A percentile compares a stretch with the other conserved stretches of the same genome.
Conservation (phyloP, 2,797 vertebrate genomes). For the Echiichthys vipera region DNA sequence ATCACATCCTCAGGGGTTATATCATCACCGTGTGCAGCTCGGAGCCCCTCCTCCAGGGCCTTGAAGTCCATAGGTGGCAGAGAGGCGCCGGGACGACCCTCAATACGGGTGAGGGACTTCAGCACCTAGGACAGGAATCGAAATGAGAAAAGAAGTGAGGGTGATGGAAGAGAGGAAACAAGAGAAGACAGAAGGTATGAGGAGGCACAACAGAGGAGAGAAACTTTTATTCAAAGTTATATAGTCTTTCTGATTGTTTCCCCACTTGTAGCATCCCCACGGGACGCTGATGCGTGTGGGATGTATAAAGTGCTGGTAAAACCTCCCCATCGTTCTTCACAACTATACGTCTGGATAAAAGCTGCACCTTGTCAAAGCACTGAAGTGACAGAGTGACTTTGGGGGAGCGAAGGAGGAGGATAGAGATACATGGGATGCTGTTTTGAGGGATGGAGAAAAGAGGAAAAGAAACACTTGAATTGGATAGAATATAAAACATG, state of each 20-base stretch:
- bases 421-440: background rate
- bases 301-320: constrained; percentile 37
- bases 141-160: background rate
- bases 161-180: background rate
- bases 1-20: constrained; percentile 92
- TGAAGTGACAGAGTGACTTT: constrained; percentile 15
- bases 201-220: background rate
- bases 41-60: constrained; percentile 85
- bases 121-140: constrained; percentile 83
- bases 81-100: constrained; percentile 92
- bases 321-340: constrained; percentile 39
- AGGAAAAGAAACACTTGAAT: constrained; percentile 15
- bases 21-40: constrained; percentile 84
- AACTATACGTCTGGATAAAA: constrained; percentile 43
- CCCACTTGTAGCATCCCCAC: background rate
- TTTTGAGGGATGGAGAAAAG: constrained; percentile 8
- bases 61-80: constrained; percentile 89
- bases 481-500: constrained; percentile 25
- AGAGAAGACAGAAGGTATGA: background rate
- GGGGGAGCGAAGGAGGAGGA: constrained; percentile 25
- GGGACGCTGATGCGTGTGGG: constrained; percentile 14
- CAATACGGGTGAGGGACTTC: constrained; percentile 89
- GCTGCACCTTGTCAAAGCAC: constrained; percentile 42
- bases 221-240: constrained; percentile 16
- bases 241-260: constrained; percentile 8